Evolutionary conservation across 2,113 vertebrate genomes (phyloP).

Genomic region (Macaca nemestrina): DNA sequence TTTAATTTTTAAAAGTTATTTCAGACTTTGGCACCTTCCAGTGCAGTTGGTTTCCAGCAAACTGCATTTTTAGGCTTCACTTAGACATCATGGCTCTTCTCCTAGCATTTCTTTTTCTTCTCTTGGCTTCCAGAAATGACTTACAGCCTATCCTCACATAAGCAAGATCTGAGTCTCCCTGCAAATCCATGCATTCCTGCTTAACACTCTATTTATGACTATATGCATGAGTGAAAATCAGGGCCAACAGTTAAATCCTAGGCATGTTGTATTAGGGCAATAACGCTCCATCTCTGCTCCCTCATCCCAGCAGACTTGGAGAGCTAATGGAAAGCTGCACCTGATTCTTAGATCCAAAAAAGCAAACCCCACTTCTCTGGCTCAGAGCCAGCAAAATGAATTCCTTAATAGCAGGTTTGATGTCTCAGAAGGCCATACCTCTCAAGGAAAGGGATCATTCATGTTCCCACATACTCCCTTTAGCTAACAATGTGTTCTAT

Average conservation of each 20-base stretch:
- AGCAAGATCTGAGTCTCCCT: background rate
- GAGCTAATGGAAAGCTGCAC: background rate
- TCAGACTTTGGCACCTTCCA: slow-evolving; percentile 48
- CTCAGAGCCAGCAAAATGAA: background rate
- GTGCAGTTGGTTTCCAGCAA: slow-evolving; percentile 34
- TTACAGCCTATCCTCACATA: background rate
- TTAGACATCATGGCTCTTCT: background rate
- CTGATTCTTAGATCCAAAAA: background rate
- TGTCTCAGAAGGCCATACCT: background rate
- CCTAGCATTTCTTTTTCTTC: slow-evolving; percentile 30
- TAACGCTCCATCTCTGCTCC: background rate
- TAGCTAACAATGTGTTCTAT: background rate
- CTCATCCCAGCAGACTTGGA: background rate
- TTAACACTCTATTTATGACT: background rate
- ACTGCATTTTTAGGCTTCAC: background rate
- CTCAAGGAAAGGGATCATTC: background rate
- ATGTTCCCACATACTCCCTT: background rate
- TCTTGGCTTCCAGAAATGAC: slow-evolving; percentile 34
- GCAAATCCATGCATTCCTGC: background rate
- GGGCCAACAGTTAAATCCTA: background rate
- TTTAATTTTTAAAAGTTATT: slow-evolving; percentile 60
- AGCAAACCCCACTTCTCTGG: background rate
- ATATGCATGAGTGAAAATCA: background rate
- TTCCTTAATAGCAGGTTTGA: background rate
- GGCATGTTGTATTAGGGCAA: background rate